Base-by-base conservation (phyloP, 2,888 invertebrate genomes). In the Ptychoptera contaminata region DNA sequence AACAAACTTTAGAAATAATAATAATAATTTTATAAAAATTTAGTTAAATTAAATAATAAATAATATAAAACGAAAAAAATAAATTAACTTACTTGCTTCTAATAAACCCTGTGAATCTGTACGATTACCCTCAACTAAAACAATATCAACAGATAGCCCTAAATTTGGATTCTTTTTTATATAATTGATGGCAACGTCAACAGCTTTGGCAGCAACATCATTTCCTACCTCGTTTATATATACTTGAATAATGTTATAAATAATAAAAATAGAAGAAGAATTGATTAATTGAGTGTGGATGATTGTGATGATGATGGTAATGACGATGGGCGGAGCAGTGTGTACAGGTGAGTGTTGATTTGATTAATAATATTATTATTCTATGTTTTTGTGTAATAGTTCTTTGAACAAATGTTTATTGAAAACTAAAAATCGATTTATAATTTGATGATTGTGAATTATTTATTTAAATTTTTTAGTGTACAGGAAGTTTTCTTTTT, bases 151-250 rank as follows among this genome's bases (percentile, higher is more conserved):
- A 8, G 65, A 63, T 8, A 83, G 62, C 2, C 79, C 80, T 48
- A 82, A 67, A 54, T 70, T 74, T 5, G 77, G 74, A 58, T 79
- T 81, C 48, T 79, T 74, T 53, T 78, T 73, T 11, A 83, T 69
- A 59, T 77, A 83, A 46, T 78, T 78, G 48, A 77, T 68, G 2
- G 78, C 81, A 15, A 80, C 79, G 53, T 80, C 78, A 41, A 82
- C 70, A 2, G 82, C 74, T 59, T 77, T 77, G 50, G 78, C 75
- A 4, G 82, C 82, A 23, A 79, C 69, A 40, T 75, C 72, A 58
- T 83, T 82, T 46, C 74, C 76, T 56, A 79, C 78, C 61, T 84
- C 83, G 56, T 82, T 83, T 42, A 83, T 75, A 54, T 77, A 73
- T 58, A 83, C 83, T 82, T 59, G 14, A 61, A 59, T 48, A 42